Conservation (phyloP, 2,113 vertebrate species). For the Centropus unirufus region DNA sequence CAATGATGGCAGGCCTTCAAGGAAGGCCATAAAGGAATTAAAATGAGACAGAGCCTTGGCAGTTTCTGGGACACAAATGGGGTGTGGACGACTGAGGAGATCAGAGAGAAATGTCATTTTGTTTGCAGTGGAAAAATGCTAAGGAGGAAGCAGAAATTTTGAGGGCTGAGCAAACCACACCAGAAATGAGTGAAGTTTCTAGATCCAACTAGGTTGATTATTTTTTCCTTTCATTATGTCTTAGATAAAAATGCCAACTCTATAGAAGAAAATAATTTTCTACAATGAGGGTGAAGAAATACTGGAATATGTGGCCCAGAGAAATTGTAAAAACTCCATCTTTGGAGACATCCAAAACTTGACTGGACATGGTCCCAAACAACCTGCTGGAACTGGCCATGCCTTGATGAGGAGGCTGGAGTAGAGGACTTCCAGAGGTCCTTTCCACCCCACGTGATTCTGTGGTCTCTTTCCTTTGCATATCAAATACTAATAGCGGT, state of each 20-base stretch:
- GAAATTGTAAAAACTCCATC: background rate
- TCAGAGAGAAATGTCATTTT: background rate
- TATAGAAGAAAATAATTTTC: background rate
- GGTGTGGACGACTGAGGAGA: background rate
- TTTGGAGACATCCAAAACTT: background rate
- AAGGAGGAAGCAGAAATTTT: background rate
- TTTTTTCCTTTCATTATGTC: background rate
- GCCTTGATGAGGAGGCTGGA: background rate
- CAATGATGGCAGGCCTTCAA: background rate
- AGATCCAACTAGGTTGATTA: background rate
- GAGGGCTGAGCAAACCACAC: background rate
- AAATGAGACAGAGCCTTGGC: background rate
- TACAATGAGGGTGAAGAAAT: background rate
- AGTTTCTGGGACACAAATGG: background rate
- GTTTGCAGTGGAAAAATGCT: background rate
- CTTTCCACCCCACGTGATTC: background rate
- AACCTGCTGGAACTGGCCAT: background rate
- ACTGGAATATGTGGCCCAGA: background rate
- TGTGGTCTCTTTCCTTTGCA: background rate
- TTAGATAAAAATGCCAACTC: background rate
- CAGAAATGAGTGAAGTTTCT: background rate
- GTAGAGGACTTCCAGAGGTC: background rate
- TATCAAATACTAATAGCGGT: background rate
- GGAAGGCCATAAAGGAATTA: conserved; percentile 23
- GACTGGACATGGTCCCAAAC: background rate